phyloP scores from a whole-genome alignment of 2,888 invertebrate genomes.

The Agriotes lineatus region DNA sequence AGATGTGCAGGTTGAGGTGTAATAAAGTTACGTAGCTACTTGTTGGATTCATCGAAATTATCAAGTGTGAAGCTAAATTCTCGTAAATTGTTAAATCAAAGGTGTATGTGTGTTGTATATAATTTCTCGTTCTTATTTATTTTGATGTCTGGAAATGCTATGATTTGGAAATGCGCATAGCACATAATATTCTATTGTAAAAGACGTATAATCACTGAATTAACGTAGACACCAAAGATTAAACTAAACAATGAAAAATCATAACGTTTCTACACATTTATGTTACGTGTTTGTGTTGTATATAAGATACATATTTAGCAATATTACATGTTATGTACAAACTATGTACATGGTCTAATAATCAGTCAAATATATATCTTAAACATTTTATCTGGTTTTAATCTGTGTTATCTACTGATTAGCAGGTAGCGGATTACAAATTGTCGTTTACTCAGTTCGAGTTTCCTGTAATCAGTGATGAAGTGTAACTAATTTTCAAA shows the following conservation, averaged over 20 bases:
- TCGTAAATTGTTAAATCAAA: too few relatives aligned
- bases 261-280: slow-evolving; percentile 25
- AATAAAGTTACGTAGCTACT: too few relatives aligned
- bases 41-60: too few relatives aligned
- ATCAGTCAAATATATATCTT: slow-evolving; percentile 43
- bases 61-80: too few relatives aligned
- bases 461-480: too few relatives aligned
- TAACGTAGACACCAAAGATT: slow-evolving; percentile 34
- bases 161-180: neutral
- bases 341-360: slow-evolving; percentile 47
- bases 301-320: slow-evolving; percentile 46
- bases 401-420: too few relatives aligned
- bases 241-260: slow-evolving; percentile 23
- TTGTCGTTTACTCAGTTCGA: too few relatives aligned
- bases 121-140: slow-evolving; percentile 4
- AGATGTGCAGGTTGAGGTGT: too few relatives aligned
- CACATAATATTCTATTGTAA: too few relatives aligned
- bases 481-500: neutral
- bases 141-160: slow-evolving; percentile 23
- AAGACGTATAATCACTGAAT: neutral
- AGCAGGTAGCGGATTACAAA: too few relatives aligned
- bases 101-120: slow-evolving; percentile 13
- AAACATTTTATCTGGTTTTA: slow-evolving; percentile 16
- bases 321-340: slow-evolving; percentile 45
- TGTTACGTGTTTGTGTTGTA: slow-evolving; percentile 37